A percentile compares a stretch with the other conserved stretches of the same genome.
These are phyloP conservation scores for Antechinus flavipes DNA, from an alignment of 2,113 vertebrate species.

Conservation along the genomic window DNA sequence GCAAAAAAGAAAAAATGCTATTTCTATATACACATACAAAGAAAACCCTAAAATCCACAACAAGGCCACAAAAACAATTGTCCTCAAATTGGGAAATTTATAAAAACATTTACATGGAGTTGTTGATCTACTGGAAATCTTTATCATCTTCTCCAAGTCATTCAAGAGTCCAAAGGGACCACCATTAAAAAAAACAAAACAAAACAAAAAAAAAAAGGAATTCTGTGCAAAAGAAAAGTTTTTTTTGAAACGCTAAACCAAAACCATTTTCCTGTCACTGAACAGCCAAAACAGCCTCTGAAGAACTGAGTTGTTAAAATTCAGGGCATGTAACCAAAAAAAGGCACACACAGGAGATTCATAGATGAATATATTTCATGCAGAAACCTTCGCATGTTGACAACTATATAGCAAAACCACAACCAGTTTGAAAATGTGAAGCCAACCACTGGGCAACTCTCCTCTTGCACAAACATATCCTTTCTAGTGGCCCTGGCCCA, in stretches of 20 bases:
- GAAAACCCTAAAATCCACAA: slow-evolving; percentile 83
- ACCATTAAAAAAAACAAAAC: slow-evolving; percentile 58
- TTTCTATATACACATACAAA: slow-evolving; percentile 76
- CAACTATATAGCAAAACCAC: slow-evolving; percentile 78
- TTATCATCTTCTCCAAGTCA: slow-evolving; percentile 80
- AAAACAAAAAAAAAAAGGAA: slow-evolving; percentile 44
- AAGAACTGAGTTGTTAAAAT: slow-evolving; percentile 75
- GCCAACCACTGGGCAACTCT: slow-evolving; percentile 70
- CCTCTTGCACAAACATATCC: slow-evolving; percentile 69
- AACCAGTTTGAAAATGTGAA: slow-evolving; percentile 59
- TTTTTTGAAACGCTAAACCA: slow-evolving; percentile 70
- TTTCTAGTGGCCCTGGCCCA: slow-evolving; percentile 76
- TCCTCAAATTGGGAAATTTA: slow-evolving; percentile 84
- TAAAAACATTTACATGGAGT: slow-evolving; percentile 85
- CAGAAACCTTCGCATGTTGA: slow-evolving; percentile 78
- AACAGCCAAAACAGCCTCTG: slow-evolving; percentile 77
- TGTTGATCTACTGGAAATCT: slow-evolving; percentile 83
- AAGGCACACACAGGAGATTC: slow-evolving; percentile 81
- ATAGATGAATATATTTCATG: slow-evolving; percentile 76
- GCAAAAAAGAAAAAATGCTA: slow-evolving; percentile 79
- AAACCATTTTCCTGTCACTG: slow-evolving; percentile 46
- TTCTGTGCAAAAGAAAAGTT: slow-evolving; percentile 81
- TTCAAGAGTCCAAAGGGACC: slow-evolving; percentile 80
- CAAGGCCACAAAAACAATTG: slow-evolving; percentile 80
- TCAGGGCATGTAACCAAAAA: slow-evolving; percentile 73